phyloP scores from a whole-genome alignment of 2,113 vertebrate genomes.

The Myotis lucifugus region DNA sequence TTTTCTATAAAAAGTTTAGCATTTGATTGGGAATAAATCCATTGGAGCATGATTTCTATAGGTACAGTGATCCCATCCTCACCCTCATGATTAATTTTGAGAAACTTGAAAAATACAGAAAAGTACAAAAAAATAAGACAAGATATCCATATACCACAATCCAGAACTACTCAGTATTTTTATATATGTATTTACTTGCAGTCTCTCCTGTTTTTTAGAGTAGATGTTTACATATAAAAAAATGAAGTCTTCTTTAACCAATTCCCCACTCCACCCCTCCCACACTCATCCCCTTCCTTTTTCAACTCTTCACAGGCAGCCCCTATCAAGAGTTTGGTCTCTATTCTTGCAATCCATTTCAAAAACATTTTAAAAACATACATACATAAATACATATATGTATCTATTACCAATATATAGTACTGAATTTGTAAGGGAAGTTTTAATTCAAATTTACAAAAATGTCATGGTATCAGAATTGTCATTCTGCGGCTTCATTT shows the following conservation, averaged over 20 bases:
- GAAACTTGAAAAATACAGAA: conserved; percentile 76
- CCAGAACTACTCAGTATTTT: conserved; percentile 64
- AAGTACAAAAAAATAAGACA: conserved; percentile 80
- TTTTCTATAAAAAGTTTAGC: conserved; percentile 76
- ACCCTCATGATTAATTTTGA: conserved; percentile 58
- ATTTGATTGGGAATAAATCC: conserved; percentile 64
- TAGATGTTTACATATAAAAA: conserved; percentile 60
- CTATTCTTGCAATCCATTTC: conserved; percentile 48
- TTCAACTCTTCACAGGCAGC: conserved; percentile 33
- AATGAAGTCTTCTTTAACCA: conserved; percentile 26
- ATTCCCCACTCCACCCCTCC: background rate
- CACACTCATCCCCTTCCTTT: background rate
- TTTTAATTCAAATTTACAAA: conserved; percentile 60
- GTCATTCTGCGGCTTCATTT: background rate
- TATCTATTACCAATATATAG: conserved; percentile 51
- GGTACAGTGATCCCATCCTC: conserved; percentile 55
- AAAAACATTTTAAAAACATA: conserved; percentile 56
- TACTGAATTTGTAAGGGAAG: conserved; percentile 36
- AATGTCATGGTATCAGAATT: background rate
- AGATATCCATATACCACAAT: conserved; percentile 75
- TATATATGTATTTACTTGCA: conserved; percentile 57
- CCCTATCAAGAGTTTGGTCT: conserved; percentile 31
- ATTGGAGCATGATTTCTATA: conserved; percentile 65
- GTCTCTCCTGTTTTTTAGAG: conserved; percentile 42
- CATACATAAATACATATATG: conserved; percentile 42